Base-by-base conservation (phyloP, 1,140 invertebrate species). In the Campoletis sonorensis region DNA sequence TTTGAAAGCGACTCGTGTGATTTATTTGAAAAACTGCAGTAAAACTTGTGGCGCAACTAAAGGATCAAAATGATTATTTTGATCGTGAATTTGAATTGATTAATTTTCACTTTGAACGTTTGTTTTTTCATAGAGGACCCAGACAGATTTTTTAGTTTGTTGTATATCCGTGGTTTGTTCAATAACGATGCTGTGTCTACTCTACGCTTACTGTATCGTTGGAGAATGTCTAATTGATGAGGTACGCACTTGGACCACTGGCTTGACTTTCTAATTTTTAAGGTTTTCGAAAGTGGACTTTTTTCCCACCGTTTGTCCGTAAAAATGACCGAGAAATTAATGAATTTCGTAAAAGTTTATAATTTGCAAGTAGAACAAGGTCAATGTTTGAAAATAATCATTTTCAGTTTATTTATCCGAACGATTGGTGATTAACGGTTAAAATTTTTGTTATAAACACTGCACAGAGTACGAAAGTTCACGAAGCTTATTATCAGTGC, bases 191-290 rank as follows among this genome's bases (percentile, higher is more conserved):
- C 75, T 85, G 26, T 77, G 85, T 58, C 68, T 86, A 21, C 75
- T 87, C 0, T 86, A 81, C 13, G 85, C 81, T 49, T 87, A 86
- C n/a, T 87, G 86, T 51, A 72, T 85, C 37, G 84, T 85, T 49
- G 86, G 86, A 4, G 86, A 87, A 30, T 83, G 77, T 71, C 78
- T 87, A 13, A 84, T 85, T 49, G 75, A 84, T 61, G 83, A 87
- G 83, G 86, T 87, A 51, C 33, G 30, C 77, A 54, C 27, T 33
- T 54, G 7, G 33, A 58, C 54, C 3, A 4, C 68, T 18, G 61
- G 18, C 40, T 45, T 23, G 30, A 4, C 18, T 71, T 40, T 23
- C 72, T 72, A 10, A 13, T 11, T 71, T 40, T 70, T 58, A 23
- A 13, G 11, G 33, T 71, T 79, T 10, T n/a, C n/a, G n/a, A n/a